Conservation (phyloP, 2,888 invertebrate genomes). For the Euplagia quadripunctaria region DNA sequence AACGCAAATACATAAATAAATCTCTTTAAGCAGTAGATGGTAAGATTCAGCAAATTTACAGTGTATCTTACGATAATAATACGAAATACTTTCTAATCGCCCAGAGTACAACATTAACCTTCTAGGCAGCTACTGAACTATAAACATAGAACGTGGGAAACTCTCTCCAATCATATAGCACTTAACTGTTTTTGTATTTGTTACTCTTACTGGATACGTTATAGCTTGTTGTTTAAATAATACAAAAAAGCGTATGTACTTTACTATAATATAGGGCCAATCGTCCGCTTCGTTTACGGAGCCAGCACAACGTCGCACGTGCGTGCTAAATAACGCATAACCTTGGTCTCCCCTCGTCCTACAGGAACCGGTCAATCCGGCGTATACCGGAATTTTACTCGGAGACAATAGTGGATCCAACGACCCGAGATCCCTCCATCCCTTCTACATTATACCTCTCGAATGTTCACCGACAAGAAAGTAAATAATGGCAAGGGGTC, state of each 20-base stretch:
- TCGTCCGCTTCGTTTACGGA: slow-evolving; percentile 28
- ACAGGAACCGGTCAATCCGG: slow-evolving; percentile 76
- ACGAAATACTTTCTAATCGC: slow-evolving; percentile 14
- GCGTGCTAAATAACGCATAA: slow-evolving; percentile 75
- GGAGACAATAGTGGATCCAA: slow-evolving; percentile 65
- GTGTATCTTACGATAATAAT: background rate
- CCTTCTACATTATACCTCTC: slow-evolving; percentile 43
- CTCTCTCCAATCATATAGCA: slow-evolving; percentile 37
- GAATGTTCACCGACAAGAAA: slow-evolving; percentile 46
- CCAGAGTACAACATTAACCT: slow-evolving; percentile 31
- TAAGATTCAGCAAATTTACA: background rate
- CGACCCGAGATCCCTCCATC: slow-evolving; percentile 52
- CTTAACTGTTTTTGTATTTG: slow-evolving; percentile 1
- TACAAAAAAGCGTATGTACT: slow-evolving; percentile 3
- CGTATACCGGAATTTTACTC: slow-evolving; percentile 66
- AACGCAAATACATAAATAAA: background rate
- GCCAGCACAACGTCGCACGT: slow-evolving; percentile 61
- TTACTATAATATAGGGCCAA: slow-evolving; percentile 22
- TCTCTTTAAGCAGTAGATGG: background rate
- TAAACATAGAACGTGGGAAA: slow-evolving; percentile 48
- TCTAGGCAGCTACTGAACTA: slow-evolving; percentile 23
- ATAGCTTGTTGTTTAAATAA: slow-evolving; percentile 14
- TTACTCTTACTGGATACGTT: background rate
- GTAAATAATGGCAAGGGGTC: slow-evolving; percentile 56
- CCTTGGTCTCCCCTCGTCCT: slow-evolving; percentile 81